Conservation (phyloP, 1,140 invertebrate genomes). For the Globodera ellingtonae region DNA sequence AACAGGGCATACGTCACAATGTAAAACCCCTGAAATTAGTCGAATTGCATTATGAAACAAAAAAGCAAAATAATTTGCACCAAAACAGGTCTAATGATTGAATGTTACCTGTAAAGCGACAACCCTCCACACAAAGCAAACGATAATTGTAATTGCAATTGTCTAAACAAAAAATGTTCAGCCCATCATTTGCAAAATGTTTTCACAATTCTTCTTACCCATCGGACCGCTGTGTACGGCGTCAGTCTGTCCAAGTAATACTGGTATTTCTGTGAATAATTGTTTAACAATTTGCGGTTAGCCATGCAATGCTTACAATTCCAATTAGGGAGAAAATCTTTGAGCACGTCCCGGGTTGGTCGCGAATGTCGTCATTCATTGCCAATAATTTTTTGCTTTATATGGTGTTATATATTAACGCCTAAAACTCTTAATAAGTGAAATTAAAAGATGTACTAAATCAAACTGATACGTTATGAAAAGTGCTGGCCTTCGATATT, state of each 20-base stretch:
- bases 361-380: slow-evolving; percentile 24
- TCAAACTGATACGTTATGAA: no score
- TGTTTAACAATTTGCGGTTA: neutral
- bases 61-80: neutral
- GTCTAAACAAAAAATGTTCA: neutral
- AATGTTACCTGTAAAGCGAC: slow-evolving; percentile 39
- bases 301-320: slow-evolving; percentile 41
- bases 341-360: slow-evolving; percentile 37
- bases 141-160: slow-evolving; percentile 41
- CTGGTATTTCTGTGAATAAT: slow-evolving; percentile 60
- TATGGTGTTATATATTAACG: no score
- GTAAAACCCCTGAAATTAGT: slow-evolving; percentile 83
- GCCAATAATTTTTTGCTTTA: neutral
- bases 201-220: slow-evolving; percentile 39
- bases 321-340: slow-evolving; percentile 28
- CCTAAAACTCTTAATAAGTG: no score
- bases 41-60: neutral
- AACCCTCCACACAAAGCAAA: slow-evolving; percentile 44
- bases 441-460: no score
- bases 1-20: slow-evolving; percentile 97
- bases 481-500: no score
- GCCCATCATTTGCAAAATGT: neutral
- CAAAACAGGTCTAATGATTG: no score
- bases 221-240: slow-evolving; percentile 59
- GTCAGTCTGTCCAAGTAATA: slow-evolving; percentile 65